Evolutionary conservation across 2,797 vertebrate species (phyloP).

Genomic region (Rhinophrynus dorsalis): DNA sequence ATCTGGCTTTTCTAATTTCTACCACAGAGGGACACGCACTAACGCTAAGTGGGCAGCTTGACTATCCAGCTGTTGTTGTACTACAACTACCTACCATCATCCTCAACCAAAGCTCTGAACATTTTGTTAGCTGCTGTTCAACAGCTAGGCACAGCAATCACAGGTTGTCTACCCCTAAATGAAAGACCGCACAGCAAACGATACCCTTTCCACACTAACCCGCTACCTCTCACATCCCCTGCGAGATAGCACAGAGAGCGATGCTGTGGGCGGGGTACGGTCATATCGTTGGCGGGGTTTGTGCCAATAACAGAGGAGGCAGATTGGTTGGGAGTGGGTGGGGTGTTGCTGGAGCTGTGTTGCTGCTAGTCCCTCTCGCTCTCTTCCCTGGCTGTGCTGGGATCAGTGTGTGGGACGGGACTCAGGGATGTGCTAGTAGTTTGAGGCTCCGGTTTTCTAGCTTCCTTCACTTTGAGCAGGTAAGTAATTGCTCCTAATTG

Average conservation of each 20-base stretch:
- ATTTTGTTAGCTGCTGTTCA: too few relatives aligned
- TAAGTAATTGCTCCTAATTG: neutral
- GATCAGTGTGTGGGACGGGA: slow-evolving; percentile 19
- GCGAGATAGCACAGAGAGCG: neutral
- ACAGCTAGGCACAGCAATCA: too few relatives aligned
- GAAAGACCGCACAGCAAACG: too few relatives aligned
- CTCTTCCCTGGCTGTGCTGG: neutral
- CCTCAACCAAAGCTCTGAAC: too few relatives aligned
- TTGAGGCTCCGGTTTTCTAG: neutral
- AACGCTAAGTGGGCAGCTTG: too few relatives aligned
- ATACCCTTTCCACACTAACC: too few relatives aligned
- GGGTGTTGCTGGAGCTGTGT: neutral
- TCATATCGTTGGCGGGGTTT: neutral
- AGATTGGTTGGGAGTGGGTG: neutral
- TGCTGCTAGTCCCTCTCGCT: slow-evolving; percentile 4
- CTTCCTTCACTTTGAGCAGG: neutral
- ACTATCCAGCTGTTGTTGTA: too few relatives aligned
- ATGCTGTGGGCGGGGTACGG: neutral
- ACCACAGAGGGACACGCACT: too few relatives aligned
- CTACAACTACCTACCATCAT: too few relatives aligned
- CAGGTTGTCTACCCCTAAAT: too few relatives aligned
- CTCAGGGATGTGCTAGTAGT: neutral
- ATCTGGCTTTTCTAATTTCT: too few relatives aligned
- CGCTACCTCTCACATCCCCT: too few relatives aligned
- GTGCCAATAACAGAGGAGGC: neutral